Evolutionary conservation across 2,888 invertebrate species (phyloP), one percentile per base, ranked within the genome.

Genomic region (Rhogogaster chlorosoma): DNA sequence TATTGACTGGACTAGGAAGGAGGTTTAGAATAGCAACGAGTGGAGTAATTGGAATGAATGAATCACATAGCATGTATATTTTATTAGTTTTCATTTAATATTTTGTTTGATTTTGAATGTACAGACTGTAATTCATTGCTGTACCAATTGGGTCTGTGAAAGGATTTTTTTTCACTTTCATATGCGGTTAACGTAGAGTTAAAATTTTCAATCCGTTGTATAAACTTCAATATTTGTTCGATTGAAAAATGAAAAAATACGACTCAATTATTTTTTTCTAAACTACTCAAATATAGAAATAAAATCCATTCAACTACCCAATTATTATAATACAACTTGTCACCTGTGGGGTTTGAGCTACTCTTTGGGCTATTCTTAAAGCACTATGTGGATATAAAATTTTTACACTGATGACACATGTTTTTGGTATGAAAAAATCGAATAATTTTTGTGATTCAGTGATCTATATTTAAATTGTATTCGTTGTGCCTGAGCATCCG

Each of bases 41-140:
- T 26, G 26, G 1, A 61, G 12, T 26, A 26, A 22, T 22, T 10
- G 10, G 10, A 22, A 22, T 61, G 4, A 61, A 61, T 5, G 5
- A 67, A 32, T 26, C 67, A 67, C 18, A 32, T 18, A 0, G 32
- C 71, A 18, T 42, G 71, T 12, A 42, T 38, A 73, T 73, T 26
- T 73, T n/a, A 73, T 77, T 32, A 77, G 77, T 53, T 45, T 42
- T 32, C n/a, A 49, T 77, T 53, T 32, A 49, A 77, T 73, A 77
- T 77, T 77, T 77, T 53, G 36, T 77, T 18, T 29, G n/a, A 18
- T 77, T 53, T 29, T 77, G n/a, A 77, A 77, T 77, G 29, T 77
- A 77, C 29, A 49, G 29, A 49, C 18, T 77, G 77, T 42, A 26
- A n/a, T 53, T 53, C 53, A 32, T 77, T n/a, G 18, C 53, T 18